Evolutionary conservation across 2,888 invertebrate genomes (phyloP).

Genomic region (Cepaea hortensis): DNA sequence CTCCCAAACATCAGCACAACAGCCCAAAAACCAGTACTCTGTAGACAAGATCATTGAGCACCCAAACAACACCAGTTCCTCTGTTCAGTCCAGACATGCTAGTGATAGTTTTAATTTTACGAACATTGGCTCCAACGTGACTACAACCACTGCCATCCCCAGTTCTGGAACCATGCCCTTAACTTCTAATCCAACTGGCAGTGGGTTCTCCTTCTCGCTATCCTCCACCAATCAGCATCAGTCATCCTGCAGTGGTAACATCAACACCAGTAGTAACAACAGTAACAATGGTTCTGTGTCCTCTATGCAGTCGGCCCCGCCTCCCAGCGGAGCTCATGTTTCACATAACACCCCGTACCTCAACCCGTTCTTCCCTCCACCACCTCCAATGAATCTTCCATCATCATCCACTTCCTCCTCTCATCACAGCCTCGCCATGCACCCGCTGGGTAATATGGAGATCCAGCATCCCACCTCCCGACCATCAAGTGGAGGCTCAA

Average conservation of each 20-base stretch:
- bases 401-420: conserved; percentile 32
- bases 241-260: conserved; percentile 43
- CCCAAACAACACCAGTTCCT: conserved; percentile 23
- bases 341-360: conserved; percentile 37
- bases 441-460: conserved; percentile 49
- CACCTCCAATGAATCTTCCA: conserved; percentile 33
- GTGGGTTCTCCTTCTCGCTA: conserved; percentile 41
- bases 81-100: conserved; percentile 8
- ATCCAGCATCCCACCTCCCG: conserved; percentile 43
- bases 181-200: conserved; percentile 33
- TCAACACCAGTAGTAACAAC: conserved; percentile 21
- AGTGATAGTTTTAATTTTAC: conserved; percentile 43
- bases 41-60: conserved; percentile 47
- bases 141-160: conserved; percentile 26
- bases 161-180: conserved; percentile 42
- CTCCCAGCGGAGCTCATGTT: conserved; percentile 7
- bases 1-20: not conserved
- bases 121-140: conserved; percentile 33
- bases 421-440: conserved; percentile 42
- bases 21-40: conserved; percentile 44
- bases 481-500: conserved; percentile 33
- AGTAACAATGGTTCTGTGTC: conserved; percentile 2
- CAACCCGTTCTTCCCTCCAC: conserved; percentile 40
- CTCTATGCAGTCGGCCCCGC: conserved; percentile 21
- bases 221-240: conserved; percentile 40